Percentiles rank a stretch among this genome's conserved stretches.
phyloP scores from a whole-genome alignment of 2,888 invertebrate genomes.

The Drosophila rellima region DNA sequence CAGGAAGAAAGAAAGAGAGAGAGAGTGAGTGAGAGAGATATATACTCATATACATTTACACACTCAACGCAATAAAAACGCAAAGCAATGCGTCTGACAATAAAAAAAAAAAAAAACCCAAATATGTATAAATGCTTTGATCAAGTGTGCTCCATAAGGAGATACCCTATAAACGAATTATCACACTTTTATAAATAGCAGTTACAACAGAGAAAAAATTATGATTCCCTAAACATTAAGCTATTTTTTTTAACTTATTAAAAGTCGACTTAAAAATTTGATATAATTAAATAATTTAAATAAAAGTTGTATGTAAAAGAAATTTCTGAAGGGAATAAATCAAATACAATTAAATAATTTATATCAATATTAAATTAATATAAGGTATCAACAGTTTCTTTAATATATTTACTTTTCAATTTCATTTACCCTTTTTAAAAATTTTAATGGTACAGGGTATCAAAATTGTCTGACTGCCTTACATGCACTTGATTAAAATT shows the following conservation, averaged over 20 bases:
- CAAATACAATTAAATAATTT: no score
- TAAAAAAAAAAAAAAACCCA: constrained; percentile 50
- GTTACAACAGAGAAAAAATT: no score
- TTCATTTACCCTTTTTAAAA: not conserved
- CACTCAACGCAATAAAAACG: constrained; percentile 35
- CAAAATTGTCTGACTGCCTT: constrained; percentile 39
- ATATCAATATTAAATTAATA: no score
- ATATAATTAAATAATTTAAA: no score
- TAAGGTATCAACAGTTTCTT: no score
- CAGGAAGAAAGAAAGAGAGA: not conserved
- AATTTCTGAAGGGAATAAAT: no score
- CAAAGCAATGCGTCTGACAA: constrained; percentile 65
- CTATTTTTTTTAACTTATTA: no score
- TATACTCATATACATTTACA: constrained; percentile 25
- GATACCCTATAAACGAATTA: constrained; percentile 9
- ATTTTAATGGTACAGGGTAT: not conserved
- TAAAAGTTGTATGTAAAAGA: no score
- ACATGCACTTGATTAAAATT: constrained; percentile 63
- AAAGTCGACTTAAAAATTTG: no score
- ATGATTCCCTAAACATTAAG: no score
- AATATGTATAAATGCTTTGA: constrained; percentile 4
- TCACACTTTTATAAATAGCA: no score
- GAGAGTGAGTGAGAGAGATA: not conserved
- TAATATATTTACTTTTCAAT: not conserved
- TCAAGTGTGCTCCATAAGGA: not conserved